phyloP scores from a whole-genome alignment of 2,888 invertebrate species.

The Sphaerophoria taeniata region DNA sequence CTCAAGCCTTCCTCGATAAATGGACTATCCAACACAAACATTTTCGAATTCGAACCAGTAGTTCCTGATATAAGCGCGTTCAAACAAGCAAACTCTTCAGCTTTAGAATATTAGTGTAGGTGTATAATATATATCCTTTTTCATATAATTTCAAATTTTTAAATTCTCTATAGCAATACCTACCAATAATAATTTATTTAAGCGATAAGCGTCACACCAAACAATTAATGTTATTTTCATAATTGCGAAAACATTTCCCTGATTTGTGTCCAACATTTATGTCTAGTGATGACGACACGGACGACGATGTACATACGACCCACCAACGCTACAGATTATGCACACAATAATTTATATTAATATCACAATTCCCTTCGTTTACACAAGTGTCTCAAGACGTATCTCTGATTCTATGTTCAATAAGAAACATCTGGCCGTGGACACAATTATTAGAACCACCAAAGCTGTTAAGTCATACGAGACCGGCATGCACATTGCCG shows the following conservation, averaged over 20 bases:
- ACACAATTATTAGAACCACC: slow-evolving; percentile 12
- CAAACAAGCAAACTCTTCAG: no score
- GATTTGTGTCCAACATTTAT: slow-evolving; percentile 14
- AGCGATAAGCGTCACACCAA: slow-evolving; percentile 15
- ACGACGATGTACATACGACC: no score
- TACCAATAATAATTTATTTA: slow-evolving; percentile 1
- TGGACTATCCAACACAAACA: no score
- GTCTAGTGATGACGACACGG: not conserved
- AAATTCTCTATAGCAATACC: no score
- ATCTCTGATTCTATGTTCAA: slow-evolving; percentile 37
- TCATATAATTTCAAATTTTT: no score
- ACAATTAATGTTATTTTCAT: not conserved
- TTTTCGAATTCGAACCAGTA: no score
- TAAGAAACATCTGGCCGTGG: slow-evolving; percentile 65
- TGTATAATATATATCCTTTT: no score
- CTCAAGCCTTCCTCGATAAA: no score
- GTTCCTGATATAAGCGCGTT: no score
- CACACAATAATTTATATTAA: slow-evolving; percentile 38
- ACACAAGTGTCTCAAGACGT: slow-evolving; percentile 15
- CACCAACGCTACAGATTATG: not conserved
- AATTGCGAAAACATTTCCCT: slow-evolving; percentile 33
- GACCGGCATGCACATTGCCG: not conserved
- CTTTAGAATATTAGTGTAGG: no score
- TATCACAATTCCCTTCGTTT: slow-evolving; percentile 11
- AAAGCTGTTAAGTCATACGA: not conserved